These are phyloP conservation scores for Eulithis testata DNA, from an alignment of 2,888 invertebrate genomes.

Conservation along the genomic window DNA sequence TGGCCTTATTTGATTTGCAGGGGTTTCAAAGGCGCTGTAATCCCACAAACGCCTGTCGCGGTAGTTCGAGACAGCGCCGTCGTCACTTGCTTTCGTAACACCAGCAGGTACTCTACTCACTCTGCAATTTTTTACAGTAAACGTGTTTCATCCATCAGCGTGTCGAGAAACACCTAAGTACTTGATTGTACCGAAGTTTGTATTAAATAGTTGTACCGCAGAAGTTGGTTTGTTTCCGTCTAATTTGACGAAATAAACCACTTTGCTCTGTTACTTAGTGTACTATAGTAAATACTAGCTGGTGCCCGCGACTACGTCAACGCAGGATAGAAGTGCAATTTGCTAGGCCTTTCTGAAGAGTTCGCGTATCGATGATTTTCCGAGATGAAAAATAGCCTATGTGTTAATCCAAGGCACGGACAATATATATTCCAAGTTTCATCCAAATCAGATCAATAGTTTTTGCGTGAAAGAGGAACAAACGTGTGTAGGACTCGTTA, in stretches of 20 bases:
- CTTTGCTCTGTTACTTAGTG: slow-evolving; percentile 12
- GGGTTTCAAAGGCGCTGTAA: slow-evolving; percentile 44
- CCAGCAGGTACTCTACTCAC: slow-evolving; percentile 16
- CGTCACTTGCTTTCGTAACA: slow-evolving; percentile 38
- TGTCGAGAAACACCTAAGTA: slow-evolving; percentile 28
- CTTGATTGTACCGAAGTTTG: slow-evolving; percentile 21
- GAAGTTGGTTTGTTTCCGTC: slow-evolving; percentile 47
- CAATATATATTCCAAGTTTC: too few relatives aligned
- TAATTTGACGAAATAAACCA: slow-evolving; percentile 12
- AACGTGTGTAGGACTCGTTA: slow-evolving; percentile 11
- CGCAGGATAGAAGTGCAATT: too few relatives aligned
- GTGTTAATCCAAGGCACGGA: too few relatives aligned
- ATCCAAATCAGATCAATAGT: too few relatives aligned
- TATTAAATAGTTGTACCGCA: slow-evolving; percentile 26
- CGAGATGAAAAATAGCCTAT: too few relatives aligned
- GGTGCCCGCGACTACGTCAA: too few relatives aligned
- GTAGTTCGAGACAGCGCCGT: slow-evolving; percentile 25
- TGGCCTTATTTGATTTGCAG: slow-evolving; percentile 48
- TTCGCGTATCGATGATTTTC: too few relatives aligned
- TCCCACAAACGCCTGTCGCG: slow-evolving; percentile 49
- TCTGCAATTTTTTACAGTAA: slow-evolving; percentile 39
- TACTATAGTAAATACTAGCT: background rate
- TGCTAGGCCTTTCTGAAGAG: too few relatives aligned
- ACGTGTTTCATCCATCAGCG: slow-evolving; percentile 44
- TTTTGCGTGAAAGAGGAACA: too few relatives aligned